Evolutionary conservation across 2,888 invertebrate genomes (phyloP).

Genomic region (Encarsia formosa): DNA sequence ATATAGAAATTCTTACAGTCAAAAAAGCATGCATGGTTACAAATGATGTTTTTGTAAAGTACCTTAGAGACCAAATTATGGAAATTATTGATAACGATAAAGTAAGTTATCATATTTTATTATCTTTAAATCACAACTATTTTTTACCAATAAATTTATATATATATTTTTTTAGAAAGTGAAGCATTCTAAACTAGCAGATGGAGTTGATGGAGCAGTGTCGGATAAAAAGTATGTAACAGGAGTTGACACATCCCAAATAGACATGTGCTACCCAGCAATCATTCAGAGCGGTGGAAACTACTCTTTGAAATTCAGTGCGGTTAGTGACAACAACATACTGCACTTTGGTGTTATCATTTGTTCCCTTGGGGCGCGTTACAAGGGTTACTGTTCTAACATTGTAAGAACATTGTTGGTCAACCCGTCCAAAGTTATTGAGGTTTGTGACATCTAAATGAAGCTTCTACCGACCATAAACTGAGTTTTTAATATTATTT

Average conservation of each 20-base stretch:
- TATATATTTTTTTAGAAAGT: conserved; percentile 67
- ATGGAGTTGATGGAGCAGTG: conserved; percentile 89
- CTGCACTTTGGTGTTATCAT: conserved; percentile 95
- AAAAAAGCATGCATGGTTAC: conserved; percentile 91
- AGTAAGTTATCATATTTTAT: conserved; percentile 58
- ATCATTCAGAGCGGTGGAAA: conserved; percentile 99
- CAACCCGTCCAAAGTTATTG: conserved; percentile 73
- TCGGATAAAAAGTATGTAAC: conserved; percentile 94
- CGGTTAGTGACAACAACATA: conserved; percentile 87
- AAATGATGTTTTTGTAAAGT: conserved; percentile 93
- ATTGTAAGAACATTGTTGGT: conserved; percentile 94
- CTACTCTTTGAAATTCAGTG: conserved; percentile 95
- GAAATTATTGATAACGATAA: conserved; percentile 97
- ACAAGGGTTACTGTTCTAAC: conserved; percentile 97
- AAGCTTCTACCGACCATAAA: not conserved
- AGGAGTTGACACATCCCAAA: conserved; percentile 80
- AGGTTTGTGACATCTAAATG: conserved; percentile 44
- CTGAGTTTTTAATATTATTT: not conserved
- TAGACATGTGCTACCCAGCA: conserved; percentile 97
- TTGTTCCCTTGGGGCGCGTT: conserved; percentile 89
- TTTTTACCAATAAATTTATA: not conserved
- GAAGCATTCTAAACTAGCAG: conserved; percentile 90
- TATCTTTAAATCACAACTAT: not conserved
- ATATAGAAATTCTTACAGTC: conserved; percentile 80
- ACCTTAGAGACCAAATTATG: conserved; percentile 95